Percentiles rank a stretch among this genome's conserved stretches.
Evolutionary conservation across 1,140 invertebrate species (phyloP).

Genomic region (Trissolcus basalis): DNA sequence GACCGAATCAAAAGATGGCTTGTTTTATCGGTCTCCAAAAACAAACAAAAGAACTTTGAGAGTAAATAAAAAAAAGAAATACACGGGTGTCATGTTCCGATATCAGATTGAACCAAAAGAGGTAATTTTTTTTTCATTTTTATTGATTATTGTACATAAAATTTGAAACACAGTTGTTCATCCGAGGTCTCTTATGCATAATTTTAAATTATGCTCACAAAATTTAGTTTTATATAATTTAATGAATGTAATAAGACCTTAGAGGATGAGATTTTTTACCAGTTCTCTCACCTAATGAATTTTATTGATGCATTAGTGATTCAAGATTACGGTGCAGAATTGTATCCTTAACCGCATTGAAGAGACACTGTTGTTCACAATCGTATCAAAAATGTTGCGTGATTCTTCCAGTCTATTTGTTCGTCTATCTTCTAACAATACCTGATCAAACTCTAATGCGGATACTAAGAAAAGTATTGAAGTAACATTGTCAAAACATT

Average conservation of each 20-base stretch:
- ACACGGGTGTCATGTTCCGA: slow-evolving; percentile 9
- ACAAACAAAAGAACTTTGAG: slow-evolving; percentile 5
- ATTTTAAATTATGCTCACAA: too few relatives aligned
- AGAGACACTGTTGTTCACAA: slow-evolving; percentile 98
- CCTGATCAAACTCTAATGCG: slow-evolving; percentile 97
- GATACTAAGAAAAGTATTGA: slow-evolving; percentile 97
- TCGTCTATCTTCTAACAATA: slow-evolving; percentile 94
- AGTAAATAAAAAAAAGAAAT: slow-evolving; percentile 6
- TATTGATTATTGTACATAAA: too few relatives aligned
- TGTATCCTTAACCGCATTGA: slow-evolving; percentile 97
- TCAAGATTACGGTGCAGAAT: slow-evolving; percentile 96
- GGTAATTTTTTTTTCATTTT: slow-evolving; percentile 1
- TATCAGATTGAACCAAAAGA: slow-evolving; percentile 6
- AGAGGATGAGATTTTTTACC: neutral
- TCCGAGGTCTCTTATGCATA: too few relatives aligned
- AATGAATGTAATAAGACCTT: too few relatives aligned
- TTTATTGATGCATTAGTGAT: slow-evolving; percentile 91
- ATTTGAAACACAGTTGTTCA: too few relatives aligned
- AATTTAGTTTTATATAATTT: too few relatives aligned
- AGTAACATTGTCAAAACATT: slow-evolving; percentile 97
- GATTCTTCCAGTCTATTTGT: slow-evolving; percentile 97
- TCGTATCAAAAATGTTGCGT: slow-evolving; percentile 97
- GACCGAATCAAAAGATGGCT: neutral
- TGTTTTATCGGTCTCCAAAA: slow-evolving; percentile 3
- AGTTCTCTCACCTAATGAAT: slow-evolving; percentile 28